Conservation (phyloP, 2,888 invertebrate genomes). For the Empis livida region DNA sequence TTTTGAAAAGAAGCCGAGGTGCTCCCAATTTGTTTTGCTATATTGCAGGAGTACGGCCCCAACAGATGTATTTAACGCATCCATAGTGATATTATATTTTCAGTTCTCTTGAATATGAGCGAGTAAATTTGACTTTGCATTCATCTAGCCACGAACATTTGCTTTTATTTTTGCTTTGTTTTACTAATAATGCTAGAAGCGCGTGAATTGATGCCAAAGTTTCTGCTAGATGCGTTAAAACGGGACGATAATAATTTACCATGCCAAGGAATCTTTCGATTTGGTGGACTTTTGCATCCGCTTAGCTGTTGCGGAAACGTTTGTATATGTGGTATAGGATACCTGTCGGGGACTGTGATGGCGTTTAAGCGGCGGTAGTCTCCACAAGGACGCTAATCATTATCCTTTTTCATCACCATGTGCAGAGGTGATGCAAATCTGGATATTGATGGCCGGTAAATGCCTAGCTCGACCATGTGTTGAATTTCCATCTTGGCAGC, state of each 20-base stretch:
- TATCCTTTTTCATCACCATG: neutral
- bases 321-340: neutral
- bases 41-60: too few relatives aligned
- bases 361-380: neutral
- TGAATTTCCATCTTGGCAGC: neutral
- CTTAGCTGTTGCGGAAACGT: neutral
- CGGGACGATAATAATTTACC: constrained; percentile 8
- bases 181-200: neutral
- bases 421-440: neutral
- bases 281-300: constrained; percentile 7
- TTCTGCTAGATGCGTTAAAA: constrained; percentile 3
- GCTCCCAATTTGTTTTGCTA: too few relatives aligned
- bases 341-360: neutral
- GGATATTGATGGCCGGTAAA: neutral
- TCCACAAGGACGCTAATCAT: neutral
- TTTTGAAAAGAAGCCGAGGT: too few relatives aligned
- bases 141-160: neutral
- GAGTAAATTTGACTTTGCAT: neutral
- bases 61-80: too few relatives aligned
- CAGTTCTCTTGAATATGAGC: constrained; percentile 2
- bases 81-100: too few relatives aligned
- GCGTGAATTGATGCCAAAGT: too few relatives aligned
- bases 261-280: constrained; percentile 7
- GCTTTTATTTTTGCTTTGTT: neutral
- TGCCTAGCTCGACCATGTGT: neutral